These are phyloP conservation scores for Indicator maculatus DNA, from an alignment of 2,113 vertebrate species.

Conservation along the genomic window DNA sequence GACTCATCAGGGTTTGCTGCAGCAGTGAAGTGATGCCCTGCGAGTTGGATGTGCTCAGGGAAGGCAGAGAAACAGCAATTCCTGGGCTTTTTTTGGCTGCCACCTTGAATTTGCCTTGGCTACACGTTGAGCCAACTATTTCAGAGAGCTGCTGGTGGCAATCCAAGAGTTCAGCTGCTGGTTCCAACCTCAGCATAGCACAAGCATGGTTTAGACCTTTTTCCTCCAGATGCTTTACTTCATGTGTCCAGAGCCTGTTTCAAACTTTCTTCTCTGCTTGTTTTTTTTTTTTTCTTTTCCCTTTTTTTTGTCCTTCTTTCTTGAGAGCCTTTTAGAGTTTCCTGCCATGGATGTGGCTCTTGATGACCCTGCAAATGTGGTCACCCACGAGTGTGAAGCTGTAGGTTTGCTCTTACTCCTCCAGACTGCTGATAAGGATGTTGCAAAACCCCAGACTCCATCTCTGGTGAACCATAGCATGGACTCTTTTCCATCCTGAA, in stretches of 20 bases:
- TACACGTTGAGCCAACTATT: rapidly evolving
- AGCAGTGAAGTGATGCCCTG: not conserved
- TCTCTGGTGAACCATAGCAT: not conserved
- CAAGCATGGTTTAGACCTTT: rapidly evolving
- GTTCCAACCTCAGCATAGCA: not conserved
- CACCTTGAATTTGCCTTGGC: not conserved
- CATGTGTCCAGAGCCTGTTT: not conserved
- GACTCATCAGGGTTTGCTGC: not conserved
- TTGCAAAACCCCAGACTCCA: rapidly evolving
- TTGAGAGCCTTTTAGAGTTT: not conserved
- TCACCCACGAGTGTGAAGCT: not conserved
- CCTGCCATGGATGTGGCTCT: not conserved
- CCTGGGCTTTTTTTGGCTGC: not conserved
- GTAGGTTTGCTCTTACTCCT: not conserved
- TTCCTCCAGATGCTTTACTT: not conserved
- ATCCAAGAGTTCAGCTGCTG: not conserved
- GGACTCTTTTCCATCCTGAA: not conserved
- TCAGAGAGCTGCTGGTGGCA: not conserved
- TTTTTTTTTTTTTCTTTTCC: not conserved
- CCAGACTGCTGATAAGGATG: not conserved
- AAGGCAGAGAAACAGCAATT: not conserved
- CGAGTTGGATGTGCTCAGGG: rapidly evolving
- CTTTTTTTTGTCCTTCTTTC: not conserved
- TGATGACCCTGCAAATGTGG: not conserved
- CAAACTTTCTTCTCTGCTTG: not conserved